Evolutionary conservation across 1,140 invertebrate species (phyloP).

Genomic region (Drosophila sulfurigaster): DNA sequence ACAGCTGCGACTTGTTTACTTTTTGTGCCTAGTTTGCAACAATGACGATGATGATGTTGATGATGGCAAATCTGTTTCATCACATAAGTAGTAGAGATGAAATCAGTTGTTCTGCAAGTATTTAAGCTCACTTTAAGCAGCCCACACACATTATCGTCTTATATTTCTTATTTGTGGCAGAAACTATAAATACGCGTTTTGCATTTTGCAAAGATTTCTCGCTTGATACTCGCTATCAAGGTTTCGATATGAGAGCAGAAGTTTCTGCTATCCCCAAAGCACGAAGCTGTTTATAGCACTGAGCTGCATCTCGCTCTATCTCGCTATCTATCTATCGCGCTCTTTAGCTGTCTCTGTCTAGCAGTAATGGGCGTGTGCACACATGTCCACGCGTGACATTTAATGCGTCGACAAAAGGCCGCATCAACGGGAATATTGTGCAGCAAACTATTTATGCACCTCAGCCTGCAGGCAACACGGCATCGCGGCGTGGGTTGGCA

Average conservation of each 20-base stretch:
- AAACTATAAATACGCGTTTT: no score
- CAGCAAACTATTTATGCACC: conserved; percentile 16
- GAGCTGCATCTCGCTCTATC: background rate
- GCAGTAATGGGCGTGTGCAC: background rate
- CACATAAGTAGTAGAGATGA: background rate
- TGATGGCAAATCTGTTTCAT: background rate
- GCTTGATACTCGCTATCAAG: no score
- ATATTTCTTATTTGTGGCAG: no score
- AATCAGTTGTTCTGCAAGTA: no score
- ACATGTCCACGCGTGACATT: conserved; percentile 25
- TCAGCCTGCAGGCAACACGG: background rate
- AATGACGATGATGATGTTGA: no score
- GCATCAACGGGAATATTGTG: conserved; percentile 5
- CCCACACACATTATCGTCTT: no score
- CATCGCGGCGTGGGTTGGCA: background rate
- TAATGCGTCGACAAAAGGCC: conserved; percentile 21
- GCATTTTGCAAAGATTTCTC: no score
- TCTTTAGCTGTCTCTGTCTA: background rate
- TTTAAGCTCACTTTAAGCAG: no score
- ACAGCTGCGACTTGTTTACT: conserved; percentile 6
- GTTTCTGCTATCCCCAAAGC: background rate
- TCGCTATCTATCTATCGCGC: background rate
- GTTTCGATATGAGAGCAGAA: no score
- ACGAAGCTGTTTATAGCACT: conserved; percentile 8
- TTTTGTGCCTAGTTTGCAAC: background rate